Percentiles rank a stretch among this genome's conserved stretches.
phyloP scores from a whole-genome alignment of 92 coral and sea anemone genomes.

The Virgularia gustaviana region DNA sequence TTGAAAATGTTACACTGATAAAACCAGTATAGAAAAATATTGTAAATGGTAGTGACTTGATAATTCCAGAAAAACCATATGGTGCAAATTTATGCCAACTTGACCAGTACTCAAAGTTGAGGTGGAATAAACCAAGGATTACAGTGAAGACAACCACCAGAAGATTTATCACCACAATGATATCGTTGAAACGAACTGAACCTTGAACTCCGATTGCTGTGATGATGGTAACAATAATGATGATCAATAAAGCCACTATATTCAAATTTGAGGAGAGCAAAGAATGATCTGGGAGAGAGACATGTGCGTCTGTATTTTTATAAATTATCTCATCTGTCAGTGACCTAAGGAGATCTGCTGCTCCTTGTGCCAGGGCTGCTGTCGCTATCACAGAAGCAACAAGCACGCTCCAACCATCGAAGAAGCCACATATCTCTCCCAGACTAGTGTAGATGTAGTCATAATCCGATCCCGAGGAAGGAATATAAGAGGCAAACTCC shows the following conservation, averaged over 20 bases:
- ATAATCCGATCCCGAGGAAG: constrained; percentile 25
- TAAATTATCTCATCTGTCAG: constrained; percentile 9
- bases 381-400: constrained; percentile 19
- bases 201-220: constrained; percentile 27
- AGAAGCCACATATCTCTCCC: constrained; percentile 22
- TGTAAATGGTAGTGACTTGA: constrained; percentile 9
- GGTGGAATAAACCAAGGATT: not conserved
- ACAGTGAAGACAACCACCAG: constrained; percentile 10
- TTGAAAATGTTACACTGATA: constrained; percentile 10
- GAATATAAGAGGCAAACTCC: constrained; percentile 17
- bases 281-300: constrained; percentile 2
- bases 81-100: constrained; percentile 33
- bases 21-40: constrained; percentile 27
- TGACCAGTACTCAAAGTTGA: constrained; percentile 27
- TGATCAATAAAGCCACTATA: not conserved
- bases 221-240: constrained; percentile 11
- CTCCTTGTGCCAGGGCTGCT: constrained; percentile 21
- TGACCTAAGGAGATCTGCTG: constrained; percentile 22
- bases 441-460: constrained; percentile 17
- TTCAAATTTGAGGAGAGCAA: constrained; percentile 12
- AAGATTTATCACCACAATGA: constrained; percentile 15
- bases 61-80: constrained; percentile 13
- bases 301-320: constrained; percentile 10
- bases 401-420: constrained; percentile 17
- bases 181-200: constrained; percentile 14